Percentiles rank a stretch among this genome's conserved stretches.
phyloP scores from a whole-genome alignment of 2,888 invertebrate species.

The Andrena trimmerana region DNA sequence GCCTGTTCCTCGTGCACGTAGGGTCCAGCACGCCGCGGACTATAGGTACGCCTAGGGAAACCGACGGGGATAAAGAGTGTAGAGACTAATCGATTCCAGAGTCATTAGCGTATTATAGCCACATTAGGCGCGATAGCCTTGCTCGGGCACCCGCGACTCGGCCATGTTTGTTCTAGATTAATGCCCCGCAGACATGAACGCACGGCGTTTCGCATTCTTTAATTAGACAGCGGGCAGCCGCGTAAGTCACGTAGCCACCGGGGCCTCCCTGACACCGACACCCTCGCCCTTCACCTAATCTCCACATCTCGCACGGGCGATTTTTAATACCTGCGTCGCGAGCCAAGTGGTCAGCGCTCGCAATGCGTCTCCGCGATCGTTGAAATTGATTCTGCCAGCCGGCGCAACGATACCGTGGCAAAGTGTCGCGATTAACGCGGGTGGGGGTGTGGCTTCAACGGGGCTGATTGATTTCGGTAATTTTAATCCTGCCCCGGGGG shows the following conservation, averaged over 20 bases:
- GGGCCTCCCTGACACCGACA: constrained; percentile 19
- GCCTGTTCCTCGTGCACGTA: background rate
- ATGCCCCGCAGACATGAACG: constrained; percentile 80
- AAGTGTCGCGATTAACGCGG: background rate
- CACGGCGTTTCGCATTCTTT: constrained; percentile 77
- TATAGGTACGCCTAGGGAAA: background rate
- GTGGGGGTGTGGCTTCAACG: background rate
- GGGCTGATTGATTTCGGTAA: constrained; percentile 13
- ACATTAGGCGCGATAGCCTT: constrained; percentile 77
- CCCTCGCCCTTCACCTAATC: constrained; percentile 44
- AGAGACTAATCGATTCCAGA: constrained; percentile 81
- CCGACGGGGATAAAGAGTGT: constrained; percentile 48
- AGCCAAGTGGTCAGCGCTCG: constrained; percentile 30
- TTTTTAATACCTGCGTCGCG: constrained; percentile 33
- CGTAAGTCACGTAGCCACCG: constrained; percentile 47
- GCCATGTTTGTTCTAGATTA: constrained; percentile 82
- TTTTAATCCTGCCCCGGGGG: background rate
- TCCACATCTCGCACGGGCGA: constrained; percentile 40
- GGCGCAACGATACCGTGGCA: background rate
- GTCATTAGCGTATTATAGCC: constrained; percentile 78
- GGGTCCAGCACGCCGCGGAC: background rate
- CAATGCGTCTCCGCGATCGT: constrained; percentile 35
- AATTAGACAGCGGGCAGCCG: constrained; percentile 77
- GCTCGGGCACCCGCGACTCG: constrained; percentile 65
- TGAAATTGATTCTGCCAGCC: constrained; percentile 28